Evolutionary conservation across 2,888 invertebrate genomes (phyloP), one percentile per base, ranked within the genome.

Genomic region (Synanthedon formicaeformis): DNA sequence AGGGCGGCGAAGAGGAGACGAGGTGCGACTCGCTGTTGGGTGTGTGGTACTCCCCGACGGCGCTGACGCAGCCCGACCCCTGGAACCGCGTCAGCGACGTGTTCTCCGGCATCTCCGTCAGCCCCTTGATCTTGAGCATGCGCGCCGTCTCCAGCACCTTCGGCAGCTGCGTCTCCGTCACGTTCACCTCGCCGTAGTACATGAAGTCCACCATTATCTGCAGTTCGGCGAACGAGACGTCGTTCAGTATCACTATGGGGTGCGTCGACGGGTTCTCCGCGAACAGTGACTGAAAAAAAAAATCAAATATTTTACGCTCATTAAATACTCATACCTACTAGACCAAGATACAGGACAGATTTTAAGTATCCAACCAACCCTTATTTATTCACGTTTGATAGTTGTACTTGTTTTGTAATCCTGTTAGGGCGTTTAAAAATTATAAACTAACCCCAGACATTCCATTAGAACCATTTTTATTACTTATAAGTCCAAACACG

Each of bases 121-220:
- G 86, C 14, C 96, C 96, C 81, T 96, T 96, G 55, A 96, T 94
- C 85, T 96, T 95, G 52, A 96, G 88, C 76, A 93, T 92, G 74
- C 95, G 94, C 1, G 96, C 96, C 27, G 95, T 95, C 89, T 96
- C 91, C 56, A 92, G 81, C 63, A 92, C 91, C 78, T 92, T 91
- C 56, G 94, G 94, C 64, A 96, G 82, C 71, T 95, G 94, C 65
- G 96, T 95, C 71, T 96, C 94, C 2, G 95, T 94, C 40, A 96
- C 95, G 78, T 96, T 96, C 6, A 96, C 96, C 88, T 96, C 96
- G 0, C 96, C 96, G 66, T 94, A 94, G 75, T 96, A 96, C 94
- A 96, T 96, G 71, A 96, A 96, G 70, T 96, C 95, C 10, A 96
- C 94, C 90, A 96, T 94, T 34, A 94, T 94, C 71, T 94, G 93